Conservation (phyloP, 1,140 invertebrate genomes). For the Drosophila neocordata region DNA sequence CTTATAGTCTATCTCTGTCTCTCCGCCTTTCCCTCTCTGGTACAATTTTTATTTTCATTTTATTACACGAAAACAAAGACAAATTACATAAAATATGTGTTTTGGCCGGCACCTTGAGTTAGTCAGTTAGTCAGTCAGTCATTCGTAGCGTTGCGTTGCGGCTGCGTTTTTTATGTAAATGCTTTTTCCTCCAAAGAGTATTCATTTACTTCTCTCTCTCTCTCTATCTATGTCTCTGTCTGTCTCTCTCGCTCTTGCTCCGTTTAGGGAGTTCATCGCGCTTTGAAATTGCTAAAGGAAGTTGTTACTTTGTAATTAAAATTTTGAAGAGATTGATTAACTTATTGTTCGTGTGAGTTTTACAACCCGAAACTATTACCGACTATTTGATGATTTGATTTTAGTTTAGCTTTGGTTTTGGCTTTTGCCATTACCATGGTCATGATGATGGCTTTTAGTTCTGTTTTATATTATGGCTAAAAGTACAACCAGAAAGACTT, state of each 20-base stretch:
- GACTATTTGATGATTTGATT: slow-evolving; percentile 75
- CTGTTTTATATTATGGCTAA: slow-evolving; percentile 34
- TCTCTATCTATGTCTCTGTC: not conserved
- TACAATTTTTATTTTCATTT: slow-evolving; percentile 72
- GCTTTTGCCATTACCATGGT: not conserved
- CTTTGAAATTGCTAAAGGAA: slow-evolving; percentile 79
- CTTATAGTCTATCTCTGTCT: not conserved
- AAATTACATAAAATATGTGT: slow-evolving; percentile 81
- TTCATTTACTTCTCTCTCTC: not conserved
- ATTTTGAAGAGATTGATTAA: slow-evolving; percentile 76
- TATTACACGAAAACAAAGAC: slow-evolving; percentile 81
- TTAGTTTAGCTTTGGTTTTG: slow-evolving; percentile 30
- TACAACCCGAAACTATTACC: slow-evolving; percentile 75
- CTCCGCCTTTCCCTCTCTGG: slow-evolving; percentile 19
- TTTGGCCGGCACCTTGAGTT: slow-evolving; percentile 68
- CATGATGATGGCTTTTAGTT: slow-evolving; percentile 28
- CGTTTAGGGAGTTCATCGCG: slow-evolving; percentile 66
- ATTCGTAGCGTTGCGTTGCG: slow-evolving; percentile 25
- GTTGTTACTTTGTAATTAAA: slow-evolving; percentile 81
- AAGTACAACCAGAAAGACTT: slow-evolving; percentile 4
- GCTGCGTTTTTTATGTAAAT: slow-evolving; percentile 75
- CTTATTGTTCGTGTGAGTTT: slow-evolving; percentile 81
- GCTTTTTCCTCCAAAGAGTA: slow-evolving; percentile 7
- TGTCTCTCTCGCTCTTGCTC: not conserved
- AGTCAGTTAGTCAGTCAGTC: slow-evolving; percentile 5